A percentile compares a stretch with the other conserved stretches of the same genome.
Evolutionary conservation across 2,797 vertebrate genomes (phyloP).

Genomic region (Pygocentrus nattereri): DNA sequence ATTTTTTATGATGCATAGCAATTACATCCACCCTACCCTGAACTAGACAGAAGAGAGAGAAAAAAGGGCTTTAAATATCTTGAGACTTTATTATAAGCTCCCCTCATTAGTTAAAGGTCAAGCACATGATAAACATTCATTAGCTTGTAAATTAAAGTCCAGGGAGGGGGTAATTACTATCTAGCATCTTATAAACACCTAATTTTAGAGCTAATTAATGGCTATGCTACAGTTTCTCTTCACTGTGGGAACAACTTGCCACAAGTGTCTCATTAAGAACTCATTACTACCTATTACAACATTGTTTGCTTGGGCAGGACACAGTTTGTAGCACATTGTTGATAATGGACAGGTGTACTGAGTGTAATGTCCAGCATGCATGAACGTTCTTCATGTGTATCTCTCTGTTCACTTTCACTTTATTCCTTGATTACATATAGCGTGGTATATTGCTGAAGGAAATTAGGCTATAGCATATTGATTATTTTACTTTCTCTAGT

Average conservation of each 20-base stretch:
- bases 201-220: conserved; percentile 53
- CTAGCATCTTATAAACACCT: conserved; percentile 55
- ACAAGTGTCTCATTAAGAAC: conserved; percentile 15
- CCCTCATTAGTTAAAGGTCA: conserved; percentile 45
- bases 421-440: too few species aligned
- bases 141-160: conserved; percentile 43
- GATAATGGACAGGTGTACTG: too few species aligned
- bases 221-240: conserved; percentile 19
- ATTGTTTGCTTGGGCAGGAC: conserved; percentile 9
- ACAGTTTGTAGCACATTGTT: neutral
- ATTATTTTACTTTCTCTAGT: too few species aligned
- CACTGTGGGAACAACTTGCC: neutral
- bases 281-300: neutral
- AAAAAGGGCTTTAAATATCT: conserved; percentile 2
- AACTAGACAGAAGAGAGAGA: neutral
- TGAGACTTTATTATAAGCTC: conserved; percentile 50
- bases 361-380: too few species aligned
- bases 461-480: too few species aligned
- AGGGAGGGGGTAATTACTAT: conserved; percentile 71
- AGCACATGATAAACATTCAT: conserved; percentile 50
- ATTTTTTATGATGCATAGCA: too few species aligned
- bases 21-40: neutral
- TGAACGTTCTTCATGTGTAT: too few species aligned
- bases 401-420: too few species aligned
- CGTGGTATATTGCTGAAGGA: too few species aligned